Evolutionary conservation across 2,888 invertebrate species (phyloP).

Genomic region (Tortrix viridana): DNA sequence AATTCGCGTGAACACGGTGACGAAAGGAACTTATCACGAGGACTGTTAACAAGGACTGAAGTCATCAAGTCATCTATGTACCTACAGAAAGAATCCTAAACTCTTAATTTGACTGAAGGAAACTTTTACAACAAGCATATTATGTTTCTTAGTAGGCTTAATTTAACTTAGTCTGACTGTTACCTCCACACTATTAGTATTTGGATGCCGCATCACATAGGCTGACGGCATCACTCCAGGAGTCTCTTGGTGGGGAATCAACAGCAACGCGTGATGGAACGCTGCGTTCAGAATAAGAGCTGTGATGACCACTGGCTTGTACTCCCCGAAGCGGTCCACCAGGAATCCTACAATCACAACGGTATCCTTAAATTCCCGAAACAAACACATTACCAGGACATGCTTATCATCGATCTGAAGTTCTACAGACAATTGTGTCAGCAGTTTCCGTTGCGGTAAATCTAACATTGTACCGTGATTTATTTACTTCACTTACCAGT

Average conservation of each 20-base stretch:
- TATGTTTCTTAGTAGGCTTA: too few species aligned
- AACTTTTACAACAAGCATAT: neutral
- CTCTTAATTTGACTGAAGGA: neutral
- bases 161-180: neutral
- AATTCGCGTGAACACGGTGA: constrained; percentile 62
- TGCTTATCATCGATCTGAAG: neutral
- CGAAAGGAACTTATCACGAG: constrained; percentile 42
- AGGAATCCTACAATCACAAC: constrained; percentile 86
- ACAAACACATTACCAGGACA: neutral
- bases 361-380: neutral
- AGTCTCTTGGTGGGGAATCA: constrained; percentile 91
- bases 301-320: constrained; percentile 92
- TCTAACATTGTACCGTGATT: constrained; percentile 7
- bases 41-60: neutral
- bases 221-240: constrained; percentile 90
- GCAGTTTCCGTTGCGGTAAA: neutral
- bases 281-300: constrained; percentile 90
- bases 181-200: constrained; percentile 88
- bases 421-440: neutral
- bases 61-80: neutral
- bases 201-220: constrained; percentile 90
- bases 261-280: constrained; percentile 91
- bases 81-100: neutral
- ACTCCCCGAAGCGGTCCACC: constrained; percentile 94
- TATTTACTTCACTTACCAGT: constrained; percentile 84